Evolutionary conservation across 2,113 vertebrate genomes (phyloP).

Genomic region (Galbula dea): DNA sequence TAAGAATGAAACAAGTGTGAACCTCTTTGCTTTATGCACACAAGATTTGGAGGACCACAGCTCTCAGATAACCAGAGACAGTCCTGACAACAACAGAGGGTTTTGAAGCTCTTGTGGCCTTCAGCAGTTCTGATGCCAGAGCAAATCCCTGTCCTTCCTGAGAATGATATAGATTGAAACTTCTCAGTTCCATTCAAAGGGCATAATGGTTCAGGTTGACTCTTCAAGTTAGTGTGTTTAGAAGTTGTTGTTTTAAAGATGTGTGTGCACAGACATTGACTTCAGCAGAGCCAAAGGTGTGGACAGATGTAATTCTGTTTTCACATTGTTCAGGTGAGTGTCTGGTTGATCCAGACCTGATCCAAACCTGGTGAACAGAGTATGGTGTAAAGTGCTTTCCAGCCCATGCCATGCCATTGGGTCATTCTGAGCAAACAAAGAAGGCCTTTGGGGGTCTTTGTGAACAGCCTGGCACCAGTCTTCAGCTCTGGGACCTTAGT

Average conservation of each 20-base stretch:
- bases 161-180: neutral
- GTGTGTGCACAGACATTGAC: neutral
- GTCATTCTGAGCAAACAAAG: neutral
- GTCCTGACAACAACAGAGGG: neutral
- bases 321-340: fast-evolving
- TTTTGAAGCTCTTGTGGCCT: neutral
- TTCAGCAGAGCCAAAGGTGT: neutral
- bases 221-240: neutral
- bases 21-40: neutral
- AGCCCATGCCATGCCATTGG: neutral
- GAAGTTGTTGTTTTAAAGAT: neutral
- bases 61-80: neutral
- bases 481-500: neutral
- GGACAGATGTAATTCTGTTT: neutral
- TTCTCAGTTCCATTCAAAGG: neutral
- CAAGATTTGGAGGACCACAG: neutral
- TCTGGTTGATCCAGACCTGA: neutral
- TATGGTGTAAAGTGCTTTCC: neutral
- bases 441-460: neutral
- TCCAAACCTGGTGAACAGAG: neutral
- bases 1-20: neutral
- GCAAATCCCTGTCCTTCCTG: neutral
- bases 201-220: fast-evolving
- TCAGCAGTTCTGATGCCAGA: neutral
- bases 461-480: neutral